Base-by-base conservation (phyloP, 2,113 vertebrate species). In the Forbesichthys papilliferus region DNA sequence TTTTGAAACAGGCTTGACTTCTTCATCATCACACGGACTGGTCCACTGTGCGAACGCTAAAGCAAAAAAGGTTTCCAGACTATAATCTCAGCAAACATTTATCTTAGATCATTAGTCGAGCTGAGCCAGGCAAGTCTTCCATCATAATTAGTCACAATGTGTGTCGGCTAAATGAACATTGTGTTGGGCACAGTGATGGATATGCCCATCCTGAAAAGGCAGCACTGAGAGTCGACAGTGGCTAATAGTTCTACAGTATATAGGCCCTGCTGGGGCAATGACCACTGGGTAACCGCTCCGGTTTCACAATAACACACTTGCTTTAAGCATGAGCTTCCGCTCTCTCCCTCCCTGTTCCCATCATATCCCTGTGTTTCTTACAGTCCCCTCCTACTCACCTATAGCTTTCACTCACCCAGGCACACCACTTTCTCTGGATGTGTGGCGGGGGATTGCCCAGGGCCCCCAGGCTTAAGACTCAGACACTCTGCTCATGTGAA, bases 261-360 rank as follows among this genome's bases (percentile, higher is more conserved):
- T 20, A 67, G 61, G 34, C 5, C 11, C 27, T 62, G 11, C 3
- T 63, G 52, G 55, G 76, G 71, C 73, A 65, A 75, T 66, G 68
- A 84, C 81, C 73, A 64, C 70, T 85, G 78, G 78, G 87, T 86
- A 85, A 76, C 61, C 59, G 61, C 74, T 83, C 77, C 11, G 61
- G 61, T 80, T 88, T 88, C 84, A 80, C 79, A 78, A 88, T 78
- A 68, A 80, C 75, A 18, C 80, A 86, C 86, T 91, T 89, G 86
- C 89, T 85, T 68, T 89, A 76, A 14, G 76, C 75, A 74, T 78
- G 75, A 49, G 46, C 74, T 55, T 65, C 53, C 27, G 63, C 55
- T 13, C 71, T 67, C 60, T 42, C 54, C 42, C 62, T 0, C 53
- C 78, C 9, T 16, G 62, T 42, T 64, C 68, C 61, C 69, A 71